Base-by-base conservation (phyloP, 2,797 vertebrate genomes). In the Xenentodon cancila region DNA sequence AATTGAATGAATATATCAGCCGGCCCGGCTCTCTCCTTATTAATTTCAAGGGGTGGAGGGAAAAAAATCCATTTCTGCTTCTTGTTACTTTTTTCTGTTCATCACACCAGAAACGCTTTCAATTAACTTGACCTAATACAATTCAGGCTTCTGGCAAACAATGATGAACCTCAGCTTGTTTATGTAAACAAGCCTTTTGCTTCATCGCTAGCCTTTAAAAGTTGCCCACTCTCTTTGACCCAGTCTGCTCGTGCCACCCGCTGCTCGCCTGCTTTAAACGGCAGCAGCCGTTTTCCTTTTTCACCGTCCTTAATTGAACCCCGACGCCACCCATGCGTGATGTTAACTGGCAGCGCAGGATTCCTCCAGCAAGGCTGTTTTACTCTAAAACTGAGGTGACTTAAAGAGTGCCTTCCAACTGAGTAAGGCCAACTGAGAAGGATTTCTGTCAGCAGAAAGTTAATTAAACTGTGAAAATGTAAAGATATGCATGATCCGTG, bases 1-100 rank as follows among this genome's bases (percentile, higher is more conserved):
- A 88, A 89, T 87, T 86, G 73, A 86, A 84, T 79, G 77, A 81
- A 82, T 87, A 82, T 69, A 82, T 81, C 81, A 68, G 67, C 49
- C 71, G 16, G 68, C 65, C 46, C 68, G 65, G 70, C 69, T 78
- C 68, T 68, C 56, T 64, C n/a, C 64, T 77, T 79, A 79, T 85
- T 84, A 78, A 64, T 70, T 73, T 72, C 58, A 58, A 52, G 47
- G 54, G 9, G 9, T 12, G 46, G 53, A 58, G 15, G 20, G 18
- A 55, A 49, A 9, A 18, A 74, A 74, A 77, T 80, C 60, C 16
- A 70, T 78, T 77, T 82, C 68, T 71, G 47, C 43, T 59, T 19
- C 20, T 17, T 21, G 50, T 51, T 62, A 48, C 69, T 68, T 71
- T 40, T 37, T 63, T 75, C 70, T 44, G 80, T 78, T 79, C 68